These are phyloP conservation scores for Drosophila leonis DNA, from an alignment of 2,888 invertebrate species.

Conservation along the genomic window DNA sequence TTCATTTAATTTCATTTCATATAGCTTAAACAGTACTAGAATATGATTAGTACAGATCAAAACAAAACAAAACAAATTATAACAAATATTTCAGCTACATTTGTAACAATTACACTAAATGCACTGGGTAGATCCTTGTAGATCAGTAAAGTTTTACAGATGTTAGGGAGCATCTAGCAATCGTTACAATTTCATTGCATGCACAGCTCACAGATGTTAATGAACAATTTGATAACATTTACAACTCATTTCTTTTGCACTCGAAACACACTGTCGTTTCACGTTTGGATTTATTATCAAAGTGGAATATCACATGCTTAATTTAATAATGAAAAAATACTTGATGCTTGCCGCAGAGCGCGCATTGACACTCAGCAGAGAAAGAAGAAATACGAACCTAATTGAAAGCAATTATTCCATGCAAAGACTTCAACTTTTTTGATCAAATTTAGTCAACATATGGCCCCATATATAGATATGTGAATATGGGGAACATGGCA, in stretches of 20 bases:
- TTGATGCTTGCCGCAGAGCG: constrained; percentile 37
- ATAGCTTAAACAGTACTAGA: neutral
- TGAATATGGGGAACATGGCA: neutral
- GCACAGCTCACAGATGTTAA: constrained; percentile 17
- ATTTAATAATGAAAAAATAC: constrained; percentile 62
- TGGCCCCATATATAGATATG: neutral
- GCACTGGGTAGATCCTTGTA: neutral
- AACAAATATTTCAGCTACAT: neutral
- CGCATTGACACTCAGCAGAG: constrained; percentile 11
- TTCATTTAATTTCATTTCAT: neutral
- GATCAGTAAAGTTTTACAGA: neutral
- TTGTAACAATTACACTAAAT: neutral
- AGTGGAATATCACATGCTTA: constrained; percentile 44
- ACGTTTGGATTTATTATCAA: constrained; percentile 39
- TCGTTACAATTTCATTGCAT: constrained; percentile 12
- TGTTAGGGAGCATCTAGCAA: neutral
- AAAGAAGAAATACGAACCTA: constrained; percentile 33
- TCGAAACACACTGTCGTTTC: constrained; percentile 25
- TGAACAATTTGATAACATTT: constrained; percentile 8
- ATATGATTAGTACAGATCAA: neutral
- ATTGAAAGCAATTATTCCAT: constrained; percentile 69
- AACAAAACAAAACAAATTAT: neutral
- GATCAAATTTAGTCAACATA: constrained; percentile 12
- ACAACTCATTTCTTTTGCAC: constrained; percentile 1
- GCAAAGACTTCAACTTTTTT: constrained; percentile 19